Base-by-base conservation (phyloP, 2,888 invertebrate genomes). In the Sussaba pulchella region DNA sequence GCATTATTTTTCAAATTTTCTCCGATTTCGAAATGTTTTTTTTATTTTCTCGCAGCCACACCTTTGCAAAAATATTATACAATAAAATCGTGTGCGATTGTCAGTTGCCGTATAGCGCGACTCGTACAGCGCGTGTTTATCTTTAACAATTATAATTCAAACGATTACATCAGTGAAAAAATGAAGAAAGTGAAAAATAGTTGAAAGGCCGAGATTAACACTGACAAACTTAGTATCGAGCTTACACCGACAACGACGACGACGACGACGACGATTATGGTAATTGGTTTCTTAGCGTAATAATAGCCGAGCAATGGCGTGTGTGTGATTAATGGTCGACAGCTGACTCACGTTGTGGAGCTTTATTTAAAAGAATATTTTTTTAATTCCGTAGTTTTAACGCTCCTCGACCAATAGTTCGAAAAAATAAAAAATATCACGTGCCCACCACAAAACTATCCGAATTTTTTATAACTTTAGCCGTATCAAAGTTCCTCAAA, bases 21-120 rank as follows among this genome's bases (percentile, higher is more conserved):
- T 4, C 36, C 19, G 0, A 31, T 39, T 67, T 14, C 43, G 14
- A 47, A 21, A 14, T n/a, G 0, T 19, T 17, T 17, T 43, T 21
- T 47, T 24, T 12, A 14, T 43, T 26, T 14, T 59, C 9, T 9
- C 36, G 17, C 31, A 50, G 36, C 19, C 36, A 19, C 41, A 50
- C 50, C 5, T 31, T 17, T 31, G n/a, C 6, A 31, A 10, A 78
- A 54, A 71, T 54, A 78, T 47, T 54, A 52, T 69, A 78, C 54
- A 64, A 75, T 69, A 70, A 78, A 81, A 77, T 74, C 36, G 64
- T 71, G 82, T 82, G 83, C 85, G 85, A 86, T 86, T 86, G 85
- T 86, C 85, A 85, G 76, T 83, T 73, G 73, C 63, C 52, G 21
- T 52, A 45, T 26, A 54, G 45, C 54, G 69, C 41, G 12, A 36